Evolutionary conservation across 2,888 invertebrate genomes (phyloP).

Genomic region (Drosophila fulvimacula): DNA sequence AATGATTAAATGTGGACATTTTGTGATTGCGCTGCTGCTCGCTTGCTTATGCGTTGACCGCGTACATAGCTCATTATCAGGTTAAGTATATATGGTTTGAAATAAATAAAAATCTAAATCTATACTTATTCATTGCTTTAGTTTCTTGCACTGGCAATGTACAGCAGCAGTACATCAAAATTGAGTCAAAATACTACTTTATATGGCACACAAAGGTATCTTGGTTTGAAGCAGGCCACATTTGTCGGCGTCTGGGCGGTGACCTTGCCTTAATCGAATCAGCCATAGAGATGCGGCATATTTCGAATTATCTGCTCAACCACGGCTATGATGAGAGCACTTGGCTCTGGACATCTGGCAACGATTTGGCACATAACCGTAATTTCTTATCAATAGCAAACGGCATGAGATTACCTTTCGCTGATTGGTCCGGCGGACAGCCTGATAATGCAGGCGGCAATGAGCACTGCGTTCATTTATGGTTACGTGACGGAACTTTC

Average conservation of each 20-base stretch:
- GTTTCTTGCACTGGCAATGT: constrained; percentile 4
- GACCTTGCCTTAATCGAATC: constrained; percentile 32
- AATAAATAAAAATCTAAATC: too few species aligned
- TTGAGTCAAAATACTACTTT: constrained; percentile 20
- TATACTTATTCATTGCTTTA: background rate
- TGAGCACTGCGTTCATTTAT: constrained; percentile 29
- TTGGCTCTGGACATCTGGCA: constrained; percentile 39
- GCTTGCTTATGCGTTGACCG: background rate
- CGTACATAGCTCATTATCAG: background rate
- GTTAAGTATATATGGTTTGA: background rate
- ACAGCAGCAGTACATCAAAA: background rate
- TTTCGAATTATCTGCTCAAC: constrained; percentile 12
- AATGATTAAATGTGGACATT: background rate
- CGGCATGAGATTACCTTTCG: constrained; percentile 18
- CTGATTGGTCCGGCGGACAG: constrained; percentile 6
- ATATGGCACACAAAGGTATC: background rate
- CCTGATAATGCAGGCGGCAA: constrained; percentile 29
- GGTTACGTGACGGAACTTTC: background rate
- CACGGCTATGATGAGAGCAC: background rate
- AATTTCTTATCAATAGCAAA: background rate
- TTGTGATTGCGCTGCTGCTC: constrained; percentile 9
- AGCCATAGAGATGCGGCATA: background rate
- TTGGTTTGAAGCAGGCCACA: constrained; percentile 22
- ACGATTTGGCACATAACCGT: constrained; percentile 4
- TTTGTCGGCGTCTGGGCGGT: constrained; percentile 31